phyloP scores from a whole-genome alignment of 2,113 vertebrate genomes.

The Crocuta crocuta region DNA sequence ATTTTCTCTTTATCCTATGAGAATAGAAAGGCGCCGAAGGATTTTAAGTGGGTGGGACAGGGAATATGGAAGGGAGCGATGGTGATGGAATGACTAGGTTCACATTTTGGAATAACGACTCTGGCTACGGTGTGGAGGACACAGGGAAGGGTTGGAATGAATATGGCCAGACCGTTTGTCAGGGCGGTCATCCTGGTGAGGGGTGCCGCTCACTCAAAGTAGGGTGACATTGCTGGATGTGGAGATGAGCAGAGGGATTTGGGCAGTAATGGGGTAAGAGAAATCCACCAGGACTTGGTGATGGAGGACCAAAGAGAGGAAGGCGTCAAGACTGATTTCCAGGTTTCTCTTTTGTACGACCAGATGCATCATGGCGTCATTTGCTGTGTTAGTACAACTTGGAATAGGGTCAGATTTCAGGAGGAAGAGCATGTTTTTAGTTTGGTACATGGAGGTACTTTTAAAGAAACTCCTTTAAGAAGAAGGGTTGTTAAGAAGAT shows the following conservation, averaged over 20 bases:
- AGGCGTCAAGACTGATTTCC: background rate
- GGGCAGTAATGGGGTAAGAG: background rate
- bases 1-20: background rate
- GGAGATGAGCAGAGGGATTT: background rate
- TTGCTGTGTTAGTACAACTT: background rate
- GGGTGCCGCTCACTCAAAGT: background rate
- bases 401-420: background rate
- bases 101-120: background rate
- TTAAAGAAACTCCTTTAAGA: background rate
- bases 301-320: background rate
- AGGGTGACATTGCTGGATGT: background rate
- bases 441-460: background rate
- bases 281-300: background rate
- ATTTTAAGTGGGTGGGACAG: background rate
- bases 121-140: background rate
- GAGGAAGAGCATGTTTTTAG: background rate
- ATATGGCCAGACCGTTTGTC: background rate
- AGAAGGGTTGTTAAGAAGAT: background rate
- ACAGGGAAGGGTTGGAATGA: background rate
- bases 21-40: background rate
- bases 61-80: background rate
- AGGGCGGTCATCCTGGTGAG: background rate
- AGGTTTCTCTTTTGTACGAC: background rate
- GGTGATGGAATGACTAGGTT: background rate
- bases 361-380: background rate